phyloP scores from a whole-genome alignment of 2,113 vertebrate species.

The Petromus typicus region DNA sequence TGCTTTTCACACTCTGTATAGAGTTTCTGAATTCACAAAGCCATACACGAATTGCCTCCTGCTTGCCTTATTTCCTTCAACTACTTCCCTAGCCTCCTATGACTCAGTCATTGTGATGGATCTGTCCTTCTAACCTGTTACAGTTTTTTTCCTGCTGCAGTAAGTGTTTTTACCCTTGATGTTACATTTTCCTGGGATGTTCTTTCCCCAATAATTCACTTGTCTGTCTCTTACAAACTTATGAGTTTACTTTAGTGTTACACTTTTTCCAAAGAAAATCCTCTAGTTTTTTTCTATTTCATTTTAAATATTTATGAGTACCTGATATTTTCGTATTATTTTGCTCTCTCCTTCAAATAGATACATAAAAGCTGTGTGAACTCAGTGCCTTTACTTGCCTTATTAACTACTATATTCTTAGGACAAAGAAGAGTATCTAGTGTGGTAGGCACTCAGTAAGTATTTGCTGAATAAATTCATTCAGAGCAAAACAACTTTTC shows the following conservation, averaged over 20 bases:
- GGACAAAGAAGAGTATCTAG: not conserved
- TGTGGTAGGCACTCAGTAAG: not conserved
- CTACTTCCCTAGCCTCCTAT: not conserved
- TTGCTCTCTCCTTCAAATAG: not conserved
- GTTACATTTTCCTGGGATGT: not conserved
- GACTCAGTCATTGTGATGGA: not conserved
- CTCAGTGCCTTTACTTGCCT: not conserved
- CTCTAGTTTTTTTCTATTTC: not conserved
- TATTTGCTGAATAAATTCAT: not conserved
- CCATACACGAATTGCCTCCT: not conserved
- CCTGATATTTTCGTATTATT: not conserved
- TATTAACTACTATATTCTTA: not conserved
- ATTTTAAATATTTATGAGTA: constrained; percentile 2
- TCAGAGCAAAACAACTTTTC: not conserved
- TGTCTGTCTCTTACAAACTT: not conserved
- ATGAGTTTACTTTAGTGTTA: not conserved
- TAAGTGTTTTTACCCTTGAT: not conserved
- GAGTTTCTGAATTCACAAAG: not conserved
- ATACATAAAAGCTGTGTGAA: not conserved
- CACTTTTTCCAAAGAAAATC: not conserved
- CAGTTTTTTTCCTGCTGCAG: not conserved
- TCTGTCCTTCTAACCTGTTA: not conserved
- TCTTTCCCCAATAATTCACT: not conserved
- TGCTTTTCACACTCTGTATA: not conserved
- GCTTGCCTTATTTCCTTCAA: not conserved